Conservation (phyloP, 2,113 vertebrate genomes). For the Notothenia coriiceps region DNA sequence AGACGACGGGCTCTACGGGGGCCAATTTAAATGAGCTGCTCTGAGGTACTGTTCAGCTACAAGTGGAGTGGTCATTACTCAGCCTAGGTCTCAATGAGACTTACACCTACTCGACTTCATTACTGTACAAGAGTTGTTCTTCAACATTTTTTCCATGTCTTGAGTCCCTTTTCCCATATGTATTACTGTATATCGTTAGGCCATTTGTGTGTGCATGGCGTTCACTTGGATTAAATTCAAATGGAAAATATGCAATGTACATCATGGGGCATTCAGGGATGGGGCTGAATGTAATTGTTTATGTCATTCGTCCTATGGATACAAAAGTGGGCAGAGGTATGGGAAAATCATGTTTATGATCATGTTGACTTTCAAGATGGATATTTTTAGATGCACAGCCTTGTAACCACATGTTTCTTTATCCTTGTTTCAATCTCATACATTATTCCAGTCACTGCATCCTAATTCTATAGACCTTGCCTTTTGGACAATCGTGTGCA, state of each 20-base stretch:
- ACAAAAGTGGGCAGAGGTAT: not conserved
- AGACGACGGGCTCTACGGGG: constrained; percentile 18
- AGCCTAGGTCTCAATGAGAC: constrained; percentile 5
- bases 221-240: not conserved
- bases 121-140: not conserved
- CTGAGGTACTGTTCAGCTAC: not conserved
- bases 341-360: not conserved
- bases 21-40: constrained; percentile 31
- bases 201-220: no score
- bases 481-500: not conserved
- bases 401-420: not conserved
- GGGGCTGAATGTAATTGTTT: not conserved
- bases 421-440: not conserved
- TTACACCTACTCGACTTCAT: not conserved
- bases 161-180: not conserved
- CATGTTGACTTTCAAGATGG: not conserved
- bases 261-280: no score
- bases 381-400: constrained; percentile 5
- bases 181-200: not conserved
- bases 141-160: not conserved
- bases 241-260: not conserved
- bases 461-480: not conserved
- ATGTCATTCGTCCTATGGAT: not conserved
- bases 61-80: constrained; percentile 40
- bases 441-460: constrained; percentile 1